These are phyloP conservation scores for Notolepis coatsorum DNA, from an alignment of 2,797 vertebrate genomes.

Conservation along the genomic window DNA sequence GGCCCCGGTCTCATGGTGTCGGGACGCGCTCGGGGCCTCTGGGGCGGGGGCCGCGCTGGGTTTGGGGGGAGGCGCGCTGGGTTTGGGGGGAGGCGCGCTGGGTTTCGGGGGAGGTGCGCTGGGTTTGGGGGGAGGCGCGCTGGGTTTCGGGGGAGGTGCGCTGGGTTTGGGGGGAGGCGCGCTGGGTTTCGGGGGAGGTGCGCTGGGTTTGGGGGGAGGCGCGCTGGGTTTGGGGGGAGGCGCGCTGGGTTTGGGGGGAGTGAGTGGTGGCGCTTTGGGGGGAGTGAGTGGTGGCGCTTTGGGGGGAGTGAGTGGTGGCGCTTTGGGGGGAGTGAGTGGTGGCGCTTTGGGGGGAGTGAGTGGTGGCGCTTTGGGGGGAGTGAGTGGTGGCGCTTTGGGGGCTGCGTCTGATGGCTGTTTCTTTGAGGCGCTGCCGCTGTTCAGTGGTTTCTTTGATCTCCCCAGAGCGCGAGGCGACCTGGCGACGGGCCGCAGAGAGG, in stretches of 20 bases:
- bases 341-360: no score
- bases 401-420: slow-evolving; percentile 35
- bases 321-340: no score
- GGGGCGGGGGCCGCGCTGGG: slow-evolving; percentile 19
- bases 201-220: no score
- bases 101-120: slow-evolving; percentile 23
- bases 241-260: no score
- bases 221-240: no score
- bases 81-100: slow-evolving; percentile 56
- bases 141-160: slow-evolving; percentile 66
- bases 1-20: slow-evolving; percentile 68
- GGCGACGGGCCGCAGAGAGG: slow-evolving; percentile 16
- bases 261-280: no score
- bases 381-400: no score
- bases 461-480: slow-evolving; percentile 30
- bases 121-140: slow-evolving; percentile 52
- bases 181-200: slow-evolving; percentile 32
- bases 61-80: slow-evolving; percentile 42
- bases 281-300: no score
- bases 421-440: slow-evolving; percentile 48
- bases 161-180: slow-evolving; percentile 57
- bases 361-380: no score
- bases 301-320: no score
- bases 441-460: slow-evolving; percentile 69
- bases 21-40: slow-evolving; percentile 49